A percentile compares a stretch with the other conserved stretches of the same genome.
These are phyloP conservation scores for Pristionchus maxplancki DNA, from an alignment of 2,888 invertebrate species.

Conservation along the genomic window DNA sequence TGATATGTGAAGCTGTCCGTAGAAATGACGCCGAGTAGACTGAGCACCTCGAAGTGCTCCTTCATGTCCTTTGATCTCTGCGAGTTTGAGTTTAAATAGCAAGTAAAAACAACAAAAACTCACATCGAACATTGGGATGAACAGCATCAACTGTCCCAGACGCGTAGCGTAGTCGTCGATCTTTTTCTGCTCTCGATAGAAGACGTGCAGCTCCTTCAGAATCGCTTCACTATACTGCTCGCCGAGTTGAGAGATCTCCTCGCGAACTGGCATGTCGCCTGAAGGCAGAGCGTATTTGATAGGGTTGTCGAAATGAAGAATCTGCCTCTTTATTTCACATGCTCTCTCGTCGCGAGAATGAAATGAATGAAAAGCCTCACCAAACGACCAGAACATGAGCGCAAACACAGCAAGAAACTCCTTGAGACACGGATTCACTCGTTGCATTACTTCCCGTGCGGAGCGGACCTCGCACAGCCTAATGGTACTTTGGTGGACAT, in stretches of 20 bases:
- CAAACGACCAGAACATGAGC: neutral
- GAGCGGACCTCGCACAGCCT: neutral
- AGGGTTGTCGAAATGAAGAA: no score
- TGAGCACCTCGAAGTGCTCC: neutral
- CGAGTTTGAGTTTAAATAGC: neutral
- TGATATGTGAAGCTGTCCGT: neutral
- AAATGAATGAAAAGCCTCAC: no score
- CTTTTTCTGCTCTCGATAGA: neutral
- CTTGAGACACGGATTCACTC: neutral
- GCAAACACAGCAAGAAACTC: neutral
- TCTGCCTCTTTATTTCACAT: no score
- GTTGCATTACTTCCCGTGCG: neutral
- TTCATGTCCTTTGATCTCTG: slow-evolving; percentile 13
- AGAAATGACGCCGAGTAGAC: neutral
- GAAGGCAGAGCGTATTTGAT: neutral
- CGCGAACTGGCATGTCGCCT: neutral
- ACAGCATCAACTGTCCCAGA: neutral
- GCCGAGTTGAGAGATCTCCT: neutral
- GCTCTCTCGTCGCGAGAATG: no score
- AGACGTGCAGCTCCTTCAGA: neutral
- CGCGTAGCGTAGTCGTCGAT: neutral
- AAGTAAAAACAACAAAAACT: no score
- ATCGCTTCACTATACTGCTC: neutral
- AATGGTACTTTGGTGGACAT: neutral
- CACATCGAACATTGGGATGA: neutral